These are phyloP conservation scores for Rutpela maculata DNA, from an alignment of 2,888 invertebrate genomes.

Conservation along the genomic window DNA sequence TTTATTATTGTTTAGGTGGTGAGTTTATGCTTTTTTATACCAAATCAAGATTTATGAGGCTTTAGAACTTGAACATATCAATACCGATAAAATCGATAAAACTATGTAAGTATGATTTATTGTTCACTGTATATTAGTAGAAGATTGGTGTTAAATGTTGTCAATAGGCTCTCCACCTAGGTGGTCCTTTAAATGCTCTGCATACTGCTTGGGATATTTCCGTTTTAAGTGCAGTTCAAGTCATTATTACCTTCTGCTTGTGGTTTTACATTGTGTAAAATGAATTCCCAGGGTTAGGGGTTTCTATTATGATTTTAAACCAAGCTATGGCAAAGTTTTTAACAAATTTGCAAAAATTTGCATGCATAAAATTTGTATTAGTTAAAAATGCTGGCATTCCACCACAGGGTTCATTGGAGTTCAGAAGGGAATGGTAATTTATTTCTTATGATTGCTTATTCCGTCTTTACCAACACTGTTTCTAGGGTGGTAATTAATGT, in stretches of 20 bases:
- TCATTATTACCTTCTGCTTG: constrained; percentile 21
- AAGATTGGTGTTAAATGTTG: neutral
- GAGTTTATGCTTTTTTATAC: neutral
- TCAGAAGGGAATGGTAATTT: neutral
- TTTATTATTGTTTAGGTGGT: no score
- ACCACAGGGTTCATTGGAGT: neutral
- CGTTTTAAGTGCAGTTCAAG: constrained; percentile 5
- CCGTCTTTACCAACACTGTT: no score
- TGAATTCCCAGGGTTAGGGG: neutral
- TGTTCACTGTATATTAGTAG: neutral
- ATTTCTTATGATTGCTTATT: no score
- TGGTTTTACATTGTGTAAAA: constrained; percentile 12
- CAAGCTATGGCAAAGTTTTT: neutral
- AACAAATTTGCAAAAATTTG: constrained; percentile 2
- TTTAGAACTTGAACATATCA: constrained; percentile 1
- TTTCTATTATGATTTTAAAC: neutral
- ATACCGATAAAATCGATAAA: neutral
- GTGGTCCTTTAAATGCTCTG: constrained; percentile 29
- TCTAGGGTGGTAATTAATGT: no score
- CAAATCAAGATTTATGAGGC: neutral
- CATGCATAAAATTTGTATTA: neutral
- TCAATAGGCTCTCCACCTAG: constrained; percentile 2
- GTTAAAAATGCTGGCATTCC: neutral
- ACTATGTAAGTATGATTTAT: neutral
- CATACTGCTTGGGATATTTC: constrained; percentile 10